Evolutionary conservation across 2,888 invertebrate species (phyloP), one percentile per base, ranked within the genome.

Genomic region (Bombylius major): DNA sequence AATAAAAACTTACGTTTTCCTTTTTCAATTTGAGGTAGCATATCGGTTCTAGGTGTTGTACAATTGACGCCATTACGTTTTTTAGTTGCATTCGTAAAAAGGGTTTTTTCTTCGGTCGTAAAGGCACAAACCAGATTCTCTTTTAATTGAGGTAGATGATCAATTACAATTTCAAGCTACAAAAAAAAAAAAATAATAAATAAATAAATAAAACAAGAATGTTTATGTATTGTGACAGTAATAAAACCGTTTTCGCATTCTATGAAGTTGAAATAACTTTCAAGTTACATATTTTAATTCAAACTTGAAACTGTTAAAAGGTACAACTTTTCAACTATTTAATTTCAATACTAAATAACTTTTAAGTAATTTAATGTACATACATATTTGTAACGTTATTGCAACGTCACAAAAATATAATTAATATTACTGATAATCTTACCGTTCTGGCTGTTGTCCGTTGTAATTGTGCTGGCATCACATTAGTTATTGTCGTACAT

Each of bases 121-220:
- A 96, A 97, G 60, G 93, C 94, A 77, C 97, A 97, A 63, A 90
- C 80, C 69, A 96, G 89, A 72, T 89, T 87, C 61, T 93, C 94
- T 63, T 86, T 84, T 54, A 94, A 79, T 57, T 88, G 89, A 56
- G 97, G 97, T 69, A 98, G 82, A 76, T 98, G 96, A 76, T 97
- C 95, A 66, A 98, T 94, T 61, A 88, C 86, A 69, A 98, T 81
- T 74, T 91, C 90, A 74, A 97, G 78, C 83, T 84, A 74, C 53
- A 76, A 74, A 63, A 49, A 36, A 34, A 34, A 34, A 11, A n/a
- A n/a, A n/a, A n/a, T n/a, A n/a, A n/a, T n/a, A n/a, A n/a, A n/a
- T n/a, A n/a, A n/a, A n/a, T n/a, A n/a, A 11, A 5, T 8, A 42
- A 11, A 11, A 42, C 1, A 11, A 11, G 1, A 42, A 42, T 60